Evolutionary conservation across 2,113 vertebrate genomes (phyloP).

Genomic region (Trogon melanurus): DNA sequence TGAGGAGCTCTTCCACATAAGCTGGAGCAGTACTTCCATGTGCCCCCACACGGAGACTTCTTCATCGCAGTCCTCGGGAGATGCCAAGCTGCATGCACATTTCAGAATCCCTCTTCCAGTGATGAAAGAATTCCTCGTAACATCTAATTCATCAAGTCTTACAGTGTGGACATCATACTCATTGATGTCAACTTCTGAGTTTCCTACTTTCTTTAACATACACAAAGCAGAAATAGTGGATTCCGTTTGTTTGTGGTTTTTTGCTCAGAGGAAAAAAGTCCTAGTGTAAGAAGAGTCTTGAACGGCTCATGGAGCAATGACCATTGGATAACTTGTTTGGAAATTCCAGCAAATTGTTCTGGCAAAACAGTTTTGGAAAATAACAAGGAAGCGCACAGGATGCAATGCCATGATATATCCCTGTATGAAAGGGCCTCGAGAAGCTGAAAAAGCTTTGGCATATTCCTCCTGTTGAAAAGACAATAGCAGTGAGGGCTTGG

Average conservation of each 20-base stretch:
- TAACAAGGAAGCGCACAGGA: neutral
- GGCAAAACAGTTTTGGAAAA: conserved; percentile 2
- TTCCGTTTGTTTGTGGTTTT: neutral
- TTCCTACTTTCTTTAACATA: neutral
- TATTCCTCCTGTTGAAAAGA: neutral
- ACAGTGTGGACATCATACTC: neutral
- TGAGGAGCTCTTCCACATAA: neutral
- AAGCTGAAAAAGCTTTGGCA: neutral
- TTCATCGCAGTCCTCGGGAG: neutral
- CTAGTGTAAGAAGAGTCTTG: neutral
- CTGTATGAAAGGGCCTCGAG: neutral
- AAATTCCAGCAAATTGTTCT: conserved; percentile 29
- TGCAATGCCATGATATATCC: neutral
- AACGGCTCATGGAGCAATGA: neutral
- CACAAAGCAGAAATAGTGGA: neutral
- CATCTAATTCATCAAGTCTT: neutral
- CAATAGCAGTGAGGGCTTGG: conserved; percentile 37
- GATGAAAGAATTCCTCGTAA: neutral
- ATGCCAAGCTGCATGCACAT: neutral
- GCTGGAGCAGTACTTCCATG: neutral
- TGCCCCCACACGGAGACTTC: neutral
- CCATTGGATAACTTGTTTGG: conserved; percentile 9
- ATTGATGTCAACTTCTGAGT: neutral
- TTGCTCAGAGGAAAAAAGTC: neutral
- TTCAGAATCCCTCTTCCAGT: neutral